These are phyloP conservation scores for Trachymyrmex cornetzi DNA, from an alignment of 1,140 invertebrate genomes.

Conservation along the genomic window DNA sequence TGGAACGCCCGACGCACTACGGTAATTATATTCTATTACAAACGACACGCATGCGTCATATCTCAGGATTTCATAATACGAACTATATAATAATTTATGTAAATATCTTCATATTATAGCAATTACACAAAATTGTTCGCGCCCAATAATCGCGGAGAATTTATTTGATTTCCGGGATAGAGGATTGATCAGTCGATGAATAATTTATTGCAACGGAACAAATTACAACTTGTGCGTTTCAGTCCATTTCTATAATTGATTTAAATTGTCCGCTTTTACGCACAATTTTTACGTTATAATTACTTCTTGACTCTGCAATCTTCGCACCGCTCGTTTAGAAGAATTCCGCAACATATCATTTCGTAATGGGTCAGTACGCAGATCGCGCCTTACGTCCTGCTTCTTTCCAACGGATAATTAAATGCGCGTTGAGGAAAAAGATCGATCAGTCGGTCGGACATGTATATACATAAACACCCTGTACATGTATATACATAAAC, in stretches of 20 bases:
- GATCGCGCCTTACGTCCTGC: conserved; percentile 1
- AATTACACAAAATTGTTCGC: not conserved
- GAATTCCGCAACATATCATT: conserved; percentile 16
- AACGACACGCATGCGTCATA: not conserved
- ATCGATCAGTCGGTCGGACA: not conserved
- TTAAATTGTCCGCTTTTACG: not conserved
- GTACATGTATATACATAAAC: too few species aligned
- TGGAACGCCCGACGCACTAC: conserved; percentile 15
- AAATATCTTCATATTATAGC: not conserved
- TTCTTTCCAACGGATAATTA: conserved; percentile 30
- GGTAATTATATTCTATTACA: conserved; percentile 50
- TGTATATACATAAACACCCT: too few species aligned
- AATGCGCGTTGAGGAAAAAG: conserved; percentile 13
- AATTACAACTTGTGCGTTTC: not conserved
- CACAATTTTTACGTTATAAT: not conserved
- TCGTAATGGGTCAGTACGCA: too few species aligned
- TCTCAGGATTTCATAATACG: conserved; percentile 21
- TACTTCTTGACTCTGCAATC: not conserved
- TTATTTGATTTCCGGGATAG: conserved; percentile 40
- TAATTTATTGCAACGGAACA: conserved; percentile 7
- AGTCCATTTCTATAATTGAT: not conserved
- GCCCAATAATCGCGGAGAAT: not conserved
- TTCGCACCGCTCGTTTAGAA: not conserved
- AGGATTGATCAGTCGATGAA: not conserved
- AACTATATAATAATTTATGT: conserved; percentile 37